Evolutionary conservation across 2,888 invertebrate genomes (phyloP).

Genomic region (Tortrix viridana): DNA sequence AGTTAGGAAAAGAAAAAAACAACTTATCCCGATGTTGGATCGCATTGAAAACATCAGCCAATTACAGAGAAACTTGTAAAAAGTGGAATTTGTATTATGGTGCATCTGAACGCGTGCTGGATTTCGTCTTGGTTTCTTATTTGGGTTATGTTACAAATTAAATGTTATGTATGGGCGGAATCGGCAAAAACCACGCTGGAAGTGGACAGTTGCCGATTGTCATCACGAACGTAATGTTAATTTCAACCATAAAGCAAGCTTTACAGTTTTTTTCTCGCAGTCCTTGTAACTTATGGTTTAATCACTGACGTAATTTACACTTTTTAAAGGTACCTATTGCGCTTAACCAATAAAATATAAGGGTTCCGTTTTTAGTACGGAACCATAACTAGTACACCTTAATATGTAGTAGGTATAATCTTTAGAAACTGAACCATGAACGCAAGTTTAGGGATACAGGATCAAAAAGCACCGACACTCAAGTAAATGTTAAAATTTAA

Average conservation of each 20-base stretch:
- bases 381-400: too few species aligned
- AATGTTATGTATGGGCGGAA: slow-evolving; percentile 20
- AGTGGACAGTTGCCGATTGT: slow-evolving; percentile 8
- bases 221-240: neutral
- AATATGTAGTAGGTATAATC: too few species aligned
- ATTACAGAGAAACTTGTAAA: slow-evolving; percentile 30
- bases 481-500: too few species aligned
- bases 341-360: too few species aligned
- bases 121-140: slow-evolving; percentile 21
- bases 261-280: neutral
- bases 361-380: too few species aligned
- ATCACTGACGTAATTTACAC: too few species aligned
- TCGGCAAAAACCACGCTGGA: slow-evolving; percentile 4
- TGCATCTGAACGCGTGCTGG: slow-evolving; percentile 27
- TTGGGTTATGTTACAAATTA: slow-evolving; percentile 25
- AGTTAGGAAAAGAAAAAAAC: slow-evolving; percentile 19
- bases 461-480: too few species aligned
- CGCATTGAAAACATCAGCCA: slow-evolving; percentile 31
- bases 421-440: too few species aligned
- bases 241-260: neutral
- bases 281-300: neutral
- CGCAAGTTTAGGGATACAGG: too few species aligned
- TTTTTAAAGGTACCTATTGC: too few species aligned
- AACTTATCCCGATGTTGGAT: slow-evolving; percentile 11
- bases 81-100: slow-evolving; percentile 29